A percentile compares a stretch with the other conserved stretches of the same genome.
Conservation (phyloP, 2,113 vertebrate species). For the Myiagra hebetior region DNA sequence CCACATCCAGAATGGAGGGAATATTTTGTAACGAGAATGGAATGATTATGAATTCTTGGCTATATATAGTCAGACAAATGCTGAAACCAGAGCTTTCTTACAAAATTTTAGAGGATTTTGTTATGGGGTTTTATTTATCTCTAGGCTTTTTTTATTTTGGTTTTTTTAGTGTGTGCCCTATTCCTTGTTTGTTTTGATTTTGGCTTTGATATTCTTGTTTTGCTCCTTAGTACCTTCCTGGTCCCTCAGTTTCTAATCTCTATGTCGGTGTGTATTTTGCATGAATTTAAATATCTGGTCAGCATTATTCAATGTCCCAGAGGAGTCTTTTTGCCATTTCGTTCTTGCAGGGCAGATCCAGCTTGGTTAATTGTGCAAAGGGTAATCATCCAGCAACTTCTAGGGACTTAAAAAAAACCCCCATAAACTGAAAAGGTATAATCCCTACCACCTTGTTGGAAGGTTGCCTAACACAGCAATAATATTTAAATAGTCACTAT, state of each 20-base stretch:
- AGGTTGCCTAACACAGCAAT: background rate
- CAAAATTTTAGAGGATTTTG: background rate
- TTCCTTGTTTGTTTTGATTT: background rate
- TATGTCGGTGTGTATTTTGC: background rate
- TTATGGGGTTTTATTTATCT: background rate
- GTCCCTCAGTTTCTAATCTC: slow-evolving; percentile 35
- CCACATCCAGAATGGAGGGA: background rate
- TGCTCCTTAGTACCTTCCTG: slow-evolving; percentile 26
- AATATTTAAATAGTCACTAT: background rate
- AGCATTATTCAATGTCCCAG: background rate
- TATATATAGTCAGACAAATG: background rate
- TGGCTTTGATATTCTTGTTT: background rate
- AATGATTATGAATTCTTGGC: background rate
- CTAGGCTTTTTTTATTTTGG: background rate
- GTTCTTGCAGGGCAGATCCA: background rate
- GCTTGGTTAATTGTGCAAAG: background rate
- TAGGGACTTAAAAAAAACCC: background rate
- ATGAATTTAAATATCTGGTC: slow-evolving; percentile 33
- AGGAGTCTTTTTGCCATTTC: background rate
- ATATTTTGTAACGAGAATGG: background rate
- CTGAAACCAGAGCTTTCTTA: background rate
- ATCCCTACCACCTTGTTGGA: background rate
- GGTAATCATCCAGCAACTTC: background rate
- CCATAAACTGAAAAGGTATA: background rate
- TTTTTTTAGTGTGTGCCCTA: no score